phyloP scores from a whole-genome alignment of 2,888 invertebrate species.

The Oscheius sp. region DNA sequence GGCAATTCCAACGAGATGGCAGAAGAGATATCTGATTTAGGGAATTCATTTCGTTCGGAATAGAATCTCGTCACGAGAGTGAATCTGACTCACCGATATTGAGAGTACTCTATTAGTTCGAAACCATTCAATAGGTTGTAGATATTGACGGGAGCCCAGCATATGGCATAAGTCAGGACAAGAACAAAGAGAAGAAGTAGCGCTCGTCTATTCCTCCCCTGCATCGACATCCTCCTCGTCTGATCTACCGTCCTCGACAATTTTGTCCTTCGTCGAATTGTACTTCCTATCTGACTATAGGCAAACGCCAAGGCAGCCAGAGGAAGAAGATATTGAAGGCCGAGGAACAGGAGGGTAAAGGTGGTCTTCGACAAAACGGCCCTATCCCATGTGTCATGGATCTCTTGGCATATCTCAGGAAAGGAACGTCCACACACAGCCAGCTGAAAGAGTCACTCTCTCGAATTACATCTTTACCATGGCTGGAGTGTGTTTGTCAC shows the following conservation, averaged over 20 bases:
- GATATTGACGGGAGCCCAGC: slow-evolving; percentile 88
- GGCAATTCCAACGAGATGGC: slow-evolving; percentile 83
- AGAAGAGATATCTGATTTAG: slow-evolving; percentile 72
- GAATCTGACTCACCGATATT: slow-evolving; percentile 57
- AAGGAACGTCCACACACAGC: slow-evolving; percentile 40
- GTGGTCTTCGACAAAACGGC: slow-evolving; percentile 56
- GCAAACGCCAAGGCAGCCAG: slow-evolving; percentile 61
- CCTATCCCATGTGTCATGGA: slow-evolving; percentile 57
- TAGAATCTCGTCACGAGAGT: not conserved
- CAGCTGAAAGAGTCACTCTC: slow-evolving; percentile 39
- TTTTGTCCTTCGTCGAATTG: slow-evolving; percentile 58
- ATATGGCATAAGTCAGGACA: slow-evolving; percentile 85
- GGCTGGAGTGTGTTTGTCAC: slow-evolving; percentile 37
- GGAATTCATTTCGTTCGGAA: not conserved
- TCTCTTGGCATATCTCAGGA: slow-evolving; percentile 58
- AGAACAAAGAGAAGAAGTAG: slow-evolving; percentile 86
- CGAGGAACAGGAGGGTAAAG: slow-evolving; percentile 54
- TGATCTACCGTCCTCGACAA: slow-evolving; percentile 49
- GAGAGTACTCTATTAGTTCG: slow-evolving; percentile 65
- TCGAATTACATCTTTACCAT: slow-evolving; percentile 32
- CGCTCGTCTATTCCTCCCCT: slow-evolving; percentile 75
- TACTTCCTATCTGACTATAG: slow-evolving; percentile 67
- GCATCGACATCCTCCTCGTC: slow-evolving; percentile 47
- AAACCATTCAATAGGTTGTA: slow-evolving; percentile 76
- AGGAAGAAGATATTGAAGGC: slow-evolving; percentile 59